A percentile compares a stretch with the other conserved stretches of the same genome.
Evolutionary conservation across 2,888 invertebrate species (phyloP).

Genomic region (Polydrusus pterygomalis): DNA sequence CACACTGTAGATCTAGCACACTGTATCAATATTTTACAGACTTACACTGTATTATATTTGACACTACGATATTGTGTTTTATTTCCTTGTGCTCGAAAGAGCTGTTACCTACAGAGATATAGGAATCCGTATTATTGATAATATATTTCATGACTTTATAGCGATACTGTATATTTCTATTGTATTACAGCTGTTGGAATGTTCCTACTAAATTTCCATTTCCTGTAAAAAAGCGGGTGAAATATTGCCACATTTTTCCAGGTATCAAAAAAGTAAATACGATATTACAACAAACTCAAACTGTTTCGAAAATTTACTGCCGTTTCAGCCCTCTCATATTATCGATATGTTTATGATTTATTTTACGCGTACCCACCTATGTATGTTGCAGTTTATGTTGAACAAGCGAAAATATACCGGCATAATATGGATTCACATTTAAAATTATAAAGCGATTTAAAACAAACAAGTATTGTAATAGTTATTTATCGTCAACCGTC

Average conservation of each 20-base stretch:
- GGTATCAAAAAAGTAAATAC: slow-evolving; percentile 43
- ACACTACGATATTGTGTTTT: too few species aligned
- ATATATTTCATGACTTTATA: too few species aligned
- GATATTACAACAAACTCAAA: slow-evolving; percentile 39
- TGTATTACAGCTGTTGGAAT: slow-evolving; percentile 23
- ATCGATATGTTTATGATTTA: slow-evolving; percentile 23
- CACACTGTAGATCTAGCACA: too few species aligned
- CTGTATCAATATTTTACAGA: too few species aligned
- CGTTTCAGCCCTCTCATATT: slow-evolving; percentile 26
- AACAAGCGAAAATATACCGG: slow-evolving; percentile 2
- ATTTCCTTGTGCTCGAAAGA: too few species aligned
- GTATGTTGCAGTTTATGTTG: slow-evolving; percentile 3
- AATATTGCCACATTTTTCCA: slow-evolving; percentile 38
- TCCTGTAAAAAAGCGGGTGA: slow-evolving; percentile 20
- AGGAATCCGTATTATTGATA: too few species aligned
- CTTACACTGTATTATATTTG: too few species aligned
- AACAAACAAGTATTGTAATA: background rate
- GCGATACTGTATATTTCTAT: slow-evolving; percentile 1
- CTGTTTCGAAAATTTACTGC: slow-evolving; percentile 37
- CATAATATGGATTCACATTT: background rate
- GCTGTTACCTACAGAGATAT: too few species aligned
- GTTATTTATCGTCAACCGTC: too few species aligned
- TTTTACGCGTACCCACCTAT: too few species aligned
- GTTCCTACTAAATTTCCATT: slow-evolving; percentile 26
- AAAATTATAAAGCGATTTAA: background rate